phyloP scores from a whole-genome alignment of 2,888 invertebrate species.

The Tuta absoluta region DNA sequence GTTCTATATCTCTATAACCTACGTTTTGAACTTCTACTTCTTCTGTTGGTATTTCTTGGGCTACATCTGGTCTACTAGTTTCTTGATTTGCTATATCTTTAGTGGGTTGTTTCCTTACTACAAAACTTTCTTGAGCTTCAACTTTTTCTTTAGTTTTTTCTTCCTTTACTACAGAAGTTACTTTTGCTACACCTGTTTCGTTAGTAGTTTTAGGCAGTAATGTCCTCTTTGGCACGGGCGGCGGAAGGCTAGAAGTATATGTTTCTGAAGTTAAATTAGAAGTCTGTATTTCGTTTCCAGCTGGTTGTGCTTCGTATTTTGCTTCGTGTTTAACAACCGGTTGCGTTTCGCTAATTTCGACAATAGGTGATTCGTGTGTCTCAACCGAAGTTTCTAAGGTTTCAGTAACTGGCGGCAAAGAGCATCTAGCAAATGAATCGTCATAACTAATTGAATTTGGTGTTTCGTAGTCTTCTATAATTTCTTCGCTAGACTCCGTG shows the following conservation, averaged over 20 bases:
- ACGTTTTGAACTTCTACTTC: constrained; percentile 28
- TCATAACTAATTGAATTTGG: not conserved
- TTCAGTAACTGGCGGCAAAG: not conserved
- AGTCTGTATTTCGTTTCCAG: not conserved
- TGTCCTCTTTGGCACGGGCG: constrained; percentile 18
- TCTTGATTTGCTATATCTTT: too few relatives aligned
- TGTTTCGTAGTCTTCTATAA: not conserved
- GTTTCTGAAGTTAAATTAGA: not conserved
- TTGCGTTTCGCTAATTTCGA: not conserved
- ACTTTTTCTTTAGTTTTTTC: not conserved
- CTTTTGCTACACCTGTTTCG: not conserved
- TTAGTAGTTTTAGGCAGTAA: not conserved
- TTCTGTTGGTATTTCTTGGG: not conserved
- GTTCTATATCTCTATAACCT: constrained; percentile 37
- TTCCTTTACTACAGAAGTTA: too few relatives aligned
- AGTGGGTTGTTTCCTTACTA: not conserved
- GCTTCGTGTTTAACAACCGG: not conserved
- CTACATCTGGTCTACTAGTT: not conserved
- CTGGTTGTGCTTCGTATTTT: not conserved
- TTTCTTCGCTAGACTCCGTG: constrained; percentile 1
- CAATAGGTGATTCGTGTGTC: not conserved
- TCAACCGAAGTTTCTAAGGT: not conserved
- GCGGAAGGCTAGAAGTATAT: not conserved
- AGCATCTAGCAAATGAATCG: not conserved
- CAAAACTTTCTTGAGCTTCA: not conserved